Base-by-base conservation (phyloP, 2,888 invertebrate genomes). In the Opisthograptis luteolata region DNA sequence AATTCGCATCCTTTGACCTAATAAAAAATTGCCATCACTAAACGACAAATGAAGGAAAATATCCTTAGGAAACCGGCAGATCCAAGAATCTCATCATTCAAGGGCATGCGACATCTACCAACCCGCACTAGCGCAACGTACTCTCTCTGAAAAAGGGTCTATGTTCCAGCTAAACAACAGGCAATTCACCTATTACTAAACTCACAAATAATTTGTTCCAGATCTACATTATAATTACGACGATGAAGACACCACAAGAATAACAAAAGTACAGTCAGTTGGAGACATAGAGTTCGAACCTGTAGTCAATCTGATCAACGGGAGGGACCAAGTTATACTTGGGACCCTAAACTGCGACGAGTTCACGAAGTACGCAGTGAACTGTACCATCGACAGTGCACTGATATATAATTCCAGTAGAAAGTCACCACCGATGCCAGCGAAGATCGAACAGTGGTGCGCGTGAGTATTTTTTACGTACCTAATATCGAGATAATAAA, bases 361-460 rank as follows among this genome's bases (percentile, higher is more conserved):
- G 3, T 87, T 87, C 31, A 19, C 71, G 0, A 59, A 49, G 7
- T 87, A 83, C 35, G 79, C 79, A 0, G n/a, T 62, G 0, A 81
- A 84, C 30, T 88, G 87, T 50, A 84, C 82, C 0, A 5, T 67
- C 3, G 69, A 76, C 6, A 83, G 87, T 1, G 84, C 83, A 0
- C 0, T 73, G 1, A 70, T 82, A 22, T 86, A 86, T 47, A 86
- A 87, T 27, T 79, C 79, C 0, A 77, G 66, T 10, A 71, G 65
- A 19, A 83, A 79, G 40, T 61, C 77, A 0, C 87, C 87, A 0
- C 88, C 88, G 0, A 54, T 74, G 67, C 84, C 87, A 0, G 58
- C 65, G 0, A 84, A 80, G 52, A 60, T 89, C 5, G 17, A 9
- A 5, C 73, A 81, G 25, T 89, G 88, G 88, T 89, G 88, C 75